phyloP scores from a whole-genome alignment of 2,888 invertebrate genomes.

The Notocelia uddmanniana region DNA sequence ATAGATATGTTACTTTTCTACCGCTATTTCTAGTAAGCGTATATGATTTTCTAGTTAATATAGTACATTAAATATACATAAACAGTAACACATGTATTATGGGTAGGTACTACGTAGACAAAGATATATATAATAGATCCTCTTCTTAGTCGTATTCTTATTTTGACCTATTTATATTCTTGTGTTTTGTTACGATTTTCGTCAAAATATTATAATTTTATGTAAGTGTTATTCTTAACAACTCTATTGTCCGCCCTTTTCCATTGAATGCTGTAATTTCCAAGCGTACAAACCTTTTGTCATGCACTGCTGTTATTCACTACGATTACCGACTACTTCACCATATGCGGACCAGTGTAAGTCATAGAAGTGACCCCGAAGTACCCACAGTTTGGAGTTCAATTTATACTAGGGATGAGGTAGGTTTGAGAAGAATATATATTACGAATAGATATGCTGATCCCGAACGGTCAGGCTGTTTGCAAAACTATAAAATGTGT shows the following conservation, averaged over 20 bases:
- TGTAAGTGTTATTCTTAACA: background rate
- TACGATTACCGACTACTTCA: background rate
- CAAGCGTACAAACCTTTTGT: conserved; percentile 29
- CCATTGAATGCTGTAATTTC: conserved; percentile 18
- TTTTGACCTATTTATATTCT: background rate
- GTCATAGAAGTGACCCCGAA: background rate
- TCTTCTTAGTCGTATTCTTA: too few species aligned
- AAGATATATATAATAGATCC: too few species aligned
- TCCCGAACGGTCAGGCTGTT: conserved; percentile 33
- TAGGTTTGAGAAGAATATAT: background rate
- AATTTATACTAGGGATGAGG: background rate
- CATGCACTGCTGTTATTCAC: conserved; percentile 8
- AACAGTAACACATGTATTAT: too few species aligned
- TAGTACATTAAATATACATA: too few species aligned
- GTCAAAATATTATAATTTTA: background rate
- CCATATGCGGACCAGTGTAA: background rate
- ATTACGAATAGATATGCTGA: background rate
- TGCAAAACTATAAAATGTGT: conserved; percentile 40
- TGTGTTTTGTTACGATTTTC: background rate
- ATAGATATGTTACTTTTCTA: too few species aligned
- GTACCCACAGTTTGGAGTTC: background rate
- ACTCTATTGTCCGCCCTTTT: background rate
- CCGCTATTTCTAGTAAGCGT: too few species aligned
- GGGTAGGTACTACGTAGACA: too few species aligned
- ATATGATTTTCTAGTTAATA: too few species aligned